These are phyloP conservation scores for Pandion haliaetus DNA, from an alignment of 2,113 vertebrate species.

Conservation along the genomic window DNA sequence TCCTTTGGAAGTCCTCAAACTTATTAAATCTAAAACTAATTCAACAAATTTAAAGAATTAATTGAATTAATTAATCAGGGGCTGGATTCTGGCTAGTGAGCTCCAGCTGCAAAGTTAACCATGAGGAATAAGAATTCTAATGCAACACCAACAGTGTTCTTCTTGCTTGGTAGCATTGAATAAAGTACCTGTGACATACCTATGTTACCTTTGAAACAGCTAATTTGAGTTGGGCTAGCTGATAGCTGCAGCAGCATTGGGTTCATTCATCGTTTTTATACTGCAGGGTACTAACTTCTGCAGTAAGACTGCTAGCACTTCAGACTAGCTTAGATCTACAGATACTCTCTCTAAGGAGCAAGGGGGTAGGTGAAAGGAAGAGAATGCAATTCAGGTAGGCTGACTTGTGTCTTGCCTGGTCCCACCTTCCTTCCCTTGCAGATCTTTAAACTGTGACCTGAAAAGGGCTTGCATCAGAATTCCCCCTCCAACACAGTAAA, in stretches of 20 bases:
- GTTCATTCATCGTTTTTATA: not conserved
- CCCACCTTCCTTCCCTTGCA: not conserved
- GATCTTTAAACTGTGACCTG: not conserved
- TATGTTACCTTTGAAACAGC: not conserved
- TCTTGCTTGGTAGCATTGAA: not conserved
- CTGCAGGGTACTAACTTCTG: not conserved
- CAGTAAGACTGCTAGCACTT: not conserved
- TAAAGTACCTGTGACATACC: not conserved
- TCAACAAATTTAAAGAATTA: not conserved
- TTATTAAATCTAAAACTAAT: not conserved
- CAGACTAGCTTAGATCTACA: not conserved
- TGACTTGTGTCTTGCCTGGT: not conserved
- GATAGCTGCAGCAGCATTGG: not conserved
- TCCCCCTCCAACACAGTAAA: not conserved
- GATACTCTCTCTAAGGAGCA: not conserved
- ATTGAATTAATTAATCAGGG: not conserved
- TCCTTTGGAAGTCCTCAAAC: conserved; percentile 14
- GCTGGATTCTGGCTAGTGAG: not conserved
- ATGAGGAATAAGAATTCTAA: not conserved
- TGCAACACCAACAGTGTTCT: not conserved
- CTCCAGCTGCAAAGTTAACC: not conserved
- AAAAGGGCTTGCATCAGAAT: not conserved
- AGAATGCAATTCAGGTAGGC: not conserved
- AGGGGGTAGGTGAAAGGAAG: not conserved
- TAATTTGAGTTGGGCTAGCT: not conserved